Evolutionary conservation across 2,888 invertebrate genomes (phyloP).

Genomic region (Heliconius erato): DNA sequence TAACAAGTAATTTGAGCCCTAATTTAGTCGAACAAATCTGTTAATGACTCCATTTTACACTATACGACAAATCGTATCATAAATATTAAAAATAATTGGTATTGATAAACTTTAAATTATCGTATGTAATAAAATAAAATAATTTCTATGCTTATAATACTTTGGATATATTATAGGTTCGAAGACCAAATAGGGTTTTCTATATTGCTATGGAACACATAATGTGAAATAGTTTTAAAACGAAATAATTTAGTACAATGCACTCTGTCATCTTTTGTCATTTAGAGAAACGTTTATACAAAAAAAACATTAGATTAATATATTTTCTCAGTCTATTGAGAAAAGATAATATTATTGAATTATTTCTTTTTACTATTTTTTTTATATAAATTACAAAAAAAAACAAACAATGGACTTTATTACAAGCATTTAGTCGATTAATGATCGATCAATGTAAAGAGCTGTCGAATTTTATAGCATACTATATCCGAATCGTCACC

Average conservation of each 20-base stretch:
- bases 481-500: slow-evolving; percentile 19
- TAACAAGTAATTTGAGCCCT: slow-evolving; percentile 31
- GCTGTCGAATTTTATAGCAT: slow-evolving; percentile 11
- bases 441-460: slow-evolving; percentile 6
- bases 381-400: not conserved
- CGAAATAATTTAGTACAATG: too few relatives aligned
- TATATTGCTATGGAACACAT: too few relatives aligned
- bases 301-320: not conserved
- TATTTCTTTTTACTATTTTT: not conserved
- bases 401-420: not conserved
- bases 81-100: not conserved
- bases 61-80: slow-evolving; percentile 4
- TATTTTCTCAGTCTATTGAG: not conserved
- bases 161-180: too few relatives aligned
- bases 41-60: slow-evolving; percentile 27
- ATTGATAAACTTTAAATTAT: not conserved
- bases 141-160: not conserved
- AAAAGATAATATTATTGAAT: not conserved
- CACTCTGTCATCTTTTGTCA: too few relatives aligned
- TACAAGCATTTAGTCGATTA: not conserved
- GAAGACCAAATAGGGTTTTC: too few relatives aligned
- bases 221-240: too few relatives aligned
- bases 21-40: slow-evolving; percentile 24
- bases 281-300: not conserved
- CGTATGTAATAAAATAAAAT: not conserved